Evolutionary conservation across 2,888 invertebrate genomes (phyloP).

Genomic region (Meganola albula): DNA sequence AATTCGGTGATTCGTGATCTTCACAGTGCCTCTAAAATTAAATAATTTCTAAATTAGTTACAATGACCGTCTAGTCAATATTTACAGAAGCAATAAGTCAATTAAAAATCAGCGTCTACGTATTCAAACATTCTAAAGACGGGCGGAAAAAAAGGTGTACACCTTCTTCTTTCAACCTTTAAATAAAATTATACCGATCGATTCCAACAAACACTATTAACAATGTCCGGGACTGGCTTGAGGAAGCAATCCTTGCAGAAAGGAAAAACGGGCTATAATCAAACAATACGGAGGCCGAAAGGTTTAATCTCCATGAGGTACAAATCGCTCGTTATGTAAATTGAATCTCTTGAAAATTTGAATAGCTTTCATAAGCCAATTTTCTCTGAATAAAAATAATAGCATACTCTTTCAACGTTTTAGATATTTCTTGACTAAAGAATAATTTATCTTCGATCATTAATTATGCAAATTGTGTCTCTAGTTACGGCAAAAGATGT

Average conservation of each 20-base stretch:
- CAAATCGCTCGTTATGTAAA: slow-evolving; percentile 75
- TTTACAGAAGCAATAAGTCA: slow-evolving; percentile 9
- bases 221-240: slow-evolving; percentile 30
- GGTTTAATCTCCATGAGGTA: slow-evolving; percentile 64
- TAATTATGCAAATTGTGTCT: slow-evolving; percentile 41
- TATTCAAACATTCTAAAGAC: slow-evolving; percentile 5
- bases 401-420: slow-evolving; percentile 53
- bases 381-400: slow-evolving; percentile 67
- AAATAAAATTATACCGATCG: slow-evolving; percentile 32
- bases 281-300: slow-evolving; percentile 50
- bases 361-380: slow-evolving; percentile 72
- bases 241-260: slow-evolving; percentile 37
- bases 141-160: slow-evolving; percentile 6
- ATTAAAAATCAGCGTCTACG: neutral
- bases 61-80: no score
- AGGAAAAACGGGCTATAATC: slow-evolving; percentile 43
- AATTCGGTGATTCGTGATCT: no score
- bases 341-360: slow-evolving; percentile 72
- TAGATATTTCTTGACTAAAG: slow-evolving; percentile 41
- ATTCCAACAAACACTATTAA: slow-evolving; percentile 36
- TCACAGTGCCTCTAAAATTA: no score
- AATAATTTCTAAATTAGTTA: no score
- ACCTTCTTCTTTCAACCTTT: no score
- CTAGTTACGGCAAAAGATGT: slow-evolving; percentile 26
- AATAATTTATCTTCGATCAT: slow-evolving; percentile 46